These are phyloP conservation scores for Onychostoma macrolepis DNA, from an alignment of 2,113 vertebrate genomes.

Conservation along the genomic window DNA sequence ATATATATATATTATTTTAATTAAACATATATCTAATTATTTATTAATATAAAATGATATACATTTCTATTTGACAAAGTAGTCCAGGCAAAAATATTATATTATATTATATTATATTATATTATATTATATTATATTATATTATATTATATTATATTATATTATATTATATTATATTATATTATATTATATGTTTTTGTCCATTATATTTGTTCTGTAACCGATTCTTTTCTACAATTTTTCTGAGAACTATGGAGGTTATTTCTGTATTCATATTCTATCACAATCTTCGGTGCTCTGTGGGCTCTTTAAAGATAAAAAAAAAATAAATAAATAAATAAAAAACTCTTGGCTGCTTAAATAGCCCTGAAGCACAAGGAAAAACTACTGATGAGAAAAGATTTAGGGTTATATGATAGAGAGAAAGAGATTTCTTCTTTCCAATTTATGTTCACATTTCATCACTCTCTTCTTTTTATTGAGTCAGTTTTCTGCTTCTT, in stretches of 20 bases:
- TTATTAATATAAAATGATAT: background rate
- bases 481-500: background rate
- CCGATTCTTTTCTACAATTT: background rate
- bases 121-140: too few relatives aligned
- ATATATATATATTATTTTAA: too few relatives aligned
- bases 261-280: conserved; percentile 33
- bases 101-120: too few relatives aligned
- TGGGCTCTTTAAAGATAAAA: conserved; percentile 37
- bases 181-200: too few relatives aligned
- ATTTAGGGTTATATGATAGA: conserved; percentile 15
- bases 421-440: conserved; percentile 1
- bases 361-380: conserved; percentile 36
- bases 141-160: too few relatives aligned
- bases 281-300: conserved; percentile 21
- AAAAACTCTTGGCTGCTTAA: conserved; percentile 16
- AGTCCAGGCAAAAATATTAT: too few relatives aligned
- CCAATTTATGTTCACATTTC: conserved; percentile 17
- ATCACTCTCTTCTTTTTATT: background rate
- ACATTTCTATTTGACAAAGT: background rate
- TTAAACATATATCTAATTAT: background rate
- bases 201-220: too few relatives aligned
- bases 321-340: background rate
- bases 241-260: background rate
- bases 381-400: conserved; percentile 45
- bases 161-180: too few relatives aligned